A percentile compares a stretch with the other conserved stretches of the same genome.
phyloP scores from a whole-genome alignment of 92 coral and sea anemone species.

The Palythoa grandiflora region DNA sequence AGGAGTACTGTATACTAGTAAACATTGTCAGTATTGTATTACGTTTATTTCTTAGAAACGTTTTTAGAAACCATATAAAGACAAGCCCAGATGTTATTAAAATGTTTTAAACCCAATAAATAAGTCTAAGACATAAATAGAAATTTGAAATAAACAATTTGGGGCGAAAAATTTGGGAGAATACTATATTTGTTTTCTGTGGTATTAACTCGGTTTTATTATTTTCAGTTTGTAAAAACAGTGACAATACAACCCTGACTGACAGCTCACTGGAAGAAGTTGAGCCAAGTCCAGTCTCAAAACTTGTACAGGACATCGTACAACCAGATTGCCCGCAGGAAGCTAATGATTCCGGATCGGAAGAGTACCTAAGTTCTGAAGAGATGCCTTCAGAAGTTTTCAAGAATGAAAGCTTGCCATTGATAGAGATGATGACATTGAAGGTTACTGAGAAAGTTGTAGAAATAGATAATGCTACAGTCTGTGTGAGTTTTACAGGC shows the following conservation, averaged over 20 bases:
- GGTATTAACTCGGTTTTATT: not conserved
- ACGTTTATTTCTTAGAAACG: no score
- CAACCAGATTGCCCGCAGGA: conserved; percentile 27
- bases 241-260: conserved; percentile 32
- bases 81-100: no score
- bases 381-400: conserved; percentile 59
- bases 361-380: conserved; percentile 82
- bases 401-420: conserved; percentile 3
- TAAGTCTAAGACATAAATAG: no score
- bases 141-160: no score
- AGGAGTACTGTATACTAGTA: no score
- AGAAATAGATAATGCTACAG: conserved; percentile 19
- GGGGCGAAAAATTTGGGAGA: no score
- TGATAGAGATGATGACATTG: conserved; percentile 7
- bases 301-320: conserved; percentile 66
- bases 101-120: no score
- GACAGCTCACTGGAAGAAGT: conserved; percentile 30
- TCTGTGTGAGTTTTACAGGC: conserved; percentile 32
- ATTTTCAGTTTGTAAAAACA: conserved; percentile 26
- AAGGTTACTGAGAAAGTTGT: not conserved
- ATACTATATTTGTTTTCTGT: no score
- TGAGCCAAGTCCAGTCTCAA: conserved; percentile 48
- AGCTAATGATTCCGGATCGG: conserved; percentile 68
- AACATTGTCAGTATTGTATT: no score
- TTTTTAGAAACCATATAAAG: no score